These are phyloP conservation scores for Esox masquinongy DNA, from an alignment of 2,797 vertebrate species.

Conservation along the genomic window DNA sequence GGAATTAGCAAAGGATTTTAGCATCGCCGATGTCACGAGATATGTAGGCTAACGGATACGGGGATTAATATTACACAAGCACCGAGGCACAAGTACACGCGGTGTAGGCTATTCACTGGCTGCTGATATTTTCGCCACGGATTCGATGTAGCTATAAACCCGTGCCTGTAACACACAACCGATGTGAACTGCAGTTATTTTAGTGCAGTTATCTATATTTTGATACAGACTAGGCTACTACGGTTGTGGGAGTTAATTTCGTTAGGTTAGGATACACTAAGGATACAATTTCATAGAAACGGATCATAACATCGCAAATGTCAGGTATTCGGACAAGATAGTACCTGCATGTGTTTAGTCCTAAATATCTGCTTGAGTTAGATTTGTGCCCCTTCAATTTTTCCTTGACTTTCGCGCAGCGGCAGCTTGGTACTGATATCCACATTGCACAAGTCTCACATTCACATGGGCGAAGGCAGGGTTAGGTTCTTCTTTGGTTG, in stretches of 20 bases:
- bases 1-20: conserved; percentile 15
- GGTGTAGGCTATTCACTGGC: neutral
- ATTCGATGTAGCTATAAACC: conserved; percentile 2
- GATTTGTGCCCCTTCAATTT: neutral
- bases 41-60: conserved; percentile 21
- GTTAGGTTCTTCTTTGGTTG: conserved; percentile 35
- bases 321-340: too few relatives aligned
- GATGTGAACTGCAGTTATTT: neutral
- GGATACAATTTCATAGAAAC: neutral
- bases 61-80: conserved; percentile 42
- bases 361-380: neutral
- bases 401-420: neutral
- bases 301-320: too few relatives aligned
- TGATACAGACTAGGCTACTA: neutral
- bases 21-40: conserved; percentile 10
- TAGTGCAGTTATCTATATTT: neutral
- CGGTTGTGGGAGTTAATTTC: neutral
- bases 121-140: neutral
- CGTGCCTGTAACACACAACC: neutral
- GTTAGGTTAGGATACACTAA: neutral
- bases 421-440: neutral
- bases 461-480: conserved; percentile 65
- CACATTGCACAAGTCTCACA: conserved; percentile 2
- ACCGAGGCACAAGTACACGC: conserved; percentile 1
- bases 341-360: too few relatives aligned